These are phyloP conservation scores for Petrocephalus schoutedeni DNA, from an alignment of 2,797 vertebrate species.

Conservation along the genomic window DNA sequence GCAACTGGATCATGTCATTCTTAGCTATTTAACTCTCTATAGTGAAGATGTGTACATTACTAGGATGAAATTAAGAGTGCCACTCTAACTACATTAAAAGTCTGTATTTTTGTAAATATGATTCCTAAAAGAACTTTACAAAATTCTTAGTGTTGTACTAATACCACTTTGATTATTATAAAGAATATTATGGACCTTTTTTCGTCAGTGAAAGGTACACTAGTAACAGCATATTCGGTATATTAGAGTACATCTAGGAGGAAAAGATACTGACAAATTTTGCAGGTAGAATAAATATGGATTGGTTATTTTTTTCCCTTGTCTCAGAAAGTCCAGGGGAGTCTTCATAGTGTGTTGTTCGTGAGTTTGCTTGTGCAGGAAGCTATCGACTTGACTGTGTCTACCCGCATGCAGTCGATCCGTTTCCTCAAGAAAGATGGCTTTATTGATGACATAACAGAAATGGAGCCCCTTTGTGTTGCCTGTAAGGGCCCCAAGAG, in stretches of 20 bases:
- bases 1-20: neutral
- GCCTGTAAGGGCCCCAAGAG: neutral
- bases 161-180: neutral
- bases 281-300: neutral
- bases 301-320: neutral
- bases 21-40: neutral
- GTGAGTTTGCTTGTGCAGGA: neutral
- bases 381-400: neutral
- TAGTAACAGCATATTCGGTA: neutral
- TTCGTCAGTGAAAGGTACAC: neutral
- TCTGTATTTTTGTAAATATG: neutral
- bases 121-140: neutral
- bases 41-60: neutral
- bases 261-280: neutral
- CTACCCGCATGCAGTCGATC: slow-evolving; percentile 8
- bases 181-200: neutral
- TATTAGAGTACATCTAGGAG: neutral
- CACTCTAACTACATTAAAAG: neutral
- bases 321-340: neutral
- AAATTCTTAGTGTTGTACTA: neutral
- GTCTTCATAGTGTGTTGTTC: neutral
- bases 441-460: neutral
- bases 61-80: neutral
- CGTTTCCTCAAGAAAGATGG: neutral
- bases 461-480: neutral